Percentiles rank a stretch among this genome's conserved stretches.
Conservation (phyloP, 2,113 vertebrate genomes). For the Rostratula benghalensis region DNA sequence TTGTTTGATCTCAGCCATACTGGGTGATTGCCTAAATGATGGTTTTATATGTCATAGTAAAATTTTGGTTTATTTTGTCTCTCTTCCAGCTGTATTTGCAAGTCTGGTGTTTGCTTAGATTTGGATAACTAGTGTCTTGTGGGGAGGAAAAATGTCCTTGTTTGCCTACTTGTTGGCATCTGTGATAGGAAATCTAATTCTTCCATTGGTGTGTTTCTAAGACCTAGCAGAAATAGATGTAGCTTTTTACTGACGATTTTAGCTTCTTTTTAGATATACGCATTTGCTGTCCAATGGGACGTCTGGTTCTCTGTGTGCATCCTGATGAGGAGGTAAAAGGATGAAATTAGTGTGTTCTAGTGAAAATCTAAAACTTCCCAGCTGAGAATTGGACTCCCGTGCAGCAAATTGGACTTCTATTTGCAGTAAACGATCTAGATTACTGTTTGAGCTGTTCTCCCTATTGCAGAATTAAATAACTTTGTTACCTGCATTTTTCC, state of each 20-base stretch:
- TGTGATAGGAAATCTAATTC: constrained; percentile 18
- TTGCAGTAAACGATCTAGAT: background rate
- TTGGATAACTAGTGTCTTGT: constrained; percentile 44
- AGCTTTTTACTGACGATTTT: background rate
- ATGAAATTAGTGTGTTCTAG: background rate
- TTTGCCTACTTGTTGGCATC: constrained; percentile 42
- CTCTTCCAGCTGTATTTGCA: constrained; percentile 43
- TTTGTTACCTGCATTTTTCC: background rate
- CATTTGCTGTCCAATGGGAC: background rate
- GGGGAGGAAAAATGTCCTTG: background rate
- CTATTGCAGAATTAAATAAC: background rate
- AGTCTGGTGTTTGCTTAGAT: constrained; percentile 37
- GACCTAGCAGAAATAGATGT: background rate
- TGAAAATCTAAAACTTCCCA: background rate
- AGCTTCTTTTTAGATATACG: background rate
- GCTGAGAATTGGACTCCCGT: background rate
- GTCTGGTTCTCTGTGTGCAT: background rate
- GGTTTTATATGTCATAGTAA: constrained; percentile 30
- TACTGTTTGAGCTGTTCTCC: background rate
- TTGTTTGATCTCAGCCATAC: constrained; percentile 3
- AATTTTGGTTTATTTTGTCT: constrained; percentile 37
- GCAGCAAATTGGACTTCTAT: background rate
- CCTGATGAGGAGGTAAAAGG: constrained; percentile 26
- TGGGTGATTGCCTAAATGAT: constrained; percentile 15
- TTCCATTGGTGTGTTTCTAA: constrained; percentile 7